phyloP scores from a whole-genome alignment of 2,113 vertebrate species.

The Aptenodytes patagonicus region DNA sequence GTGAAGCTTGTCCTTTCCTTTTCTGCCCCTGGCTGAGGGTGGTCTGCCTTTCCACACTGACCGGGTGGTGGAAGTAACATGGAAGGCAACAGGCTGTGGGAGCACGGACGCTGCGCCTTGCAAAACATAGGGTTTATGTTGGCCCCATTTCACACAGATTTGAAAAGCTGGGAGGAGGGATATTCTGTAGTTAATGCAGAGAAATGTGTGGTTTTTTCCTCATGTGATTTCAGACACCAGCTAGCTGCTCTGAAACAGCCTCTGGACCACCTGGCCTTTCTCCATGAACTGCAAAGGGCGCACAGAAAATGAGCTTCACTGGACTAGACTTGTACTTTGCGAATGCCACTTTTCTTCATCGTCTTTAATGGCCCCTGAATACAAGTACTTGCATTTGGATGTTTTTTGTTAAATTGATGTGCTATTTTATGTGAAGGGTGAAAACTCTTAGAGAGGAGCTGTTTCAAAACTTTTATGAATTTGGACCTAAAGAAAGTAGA shows the following conservation, averaged over 20 bases:
- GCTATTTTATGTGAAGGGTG: neutral
- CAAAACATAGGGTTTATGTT: accelerated
- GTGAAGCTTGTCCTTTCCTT: neutral
- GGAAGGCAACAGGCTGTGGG: neutral
- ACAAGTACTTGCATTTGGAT: neutral
- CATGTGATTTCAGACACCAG: neutral
- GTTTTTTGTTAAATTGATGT: neutral
- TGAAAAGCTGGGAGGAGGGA: neutral
- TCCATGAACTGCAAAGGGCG: neutral
- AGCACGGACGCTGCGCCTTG: neutral
- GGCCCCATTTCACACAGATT: neutral
- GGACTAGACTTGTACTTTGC: neutral
- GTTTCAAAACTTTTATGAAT: neutral
- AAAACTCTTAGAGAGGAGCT: neutral
- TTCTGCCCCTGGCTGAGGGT: too few relatives aligned
- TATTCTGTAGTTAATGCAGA: neutral
- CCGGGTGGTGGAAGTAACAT: accelerated
- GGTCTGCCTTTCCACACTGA: neutral
- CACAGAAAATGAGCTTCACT: neutral
- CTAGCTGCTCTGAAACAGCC: neutral
- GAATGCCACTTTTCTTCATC: neutral
- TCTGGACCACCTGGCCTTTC: neutral
- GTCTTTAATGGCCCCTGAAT: neutral
- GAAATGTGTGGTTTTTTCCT: neutral
- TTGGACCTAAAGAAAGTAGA: neutral